Evolutionary conservation across 1,140 invertebrate species (phyloP).

Genomic region (Pristionchus pacificus): DNA sequence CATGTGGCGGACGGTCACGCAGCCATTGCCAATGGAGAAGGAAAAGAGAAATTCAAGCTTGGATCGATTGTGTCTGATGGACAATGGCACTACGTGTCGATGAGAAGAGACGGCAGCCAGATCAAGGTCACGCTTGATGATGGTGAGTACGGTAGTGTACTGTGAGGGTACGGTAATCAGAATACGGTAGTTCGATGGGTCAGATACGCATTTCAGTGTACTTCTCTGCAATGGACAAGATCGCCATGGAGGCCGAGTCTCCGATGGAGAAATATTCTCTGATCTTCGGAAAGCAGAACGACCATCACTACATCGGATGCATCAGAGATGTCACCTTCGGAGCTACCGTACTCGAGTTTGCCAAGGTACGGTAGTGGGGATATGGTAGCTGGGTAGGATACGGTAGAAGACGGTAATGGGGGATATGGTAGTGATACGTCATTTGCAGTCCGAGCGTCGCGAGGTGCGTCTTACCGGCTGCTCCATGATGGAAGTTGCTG

Average conservation of each 20-base stretch:
- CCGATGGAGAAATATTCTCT: conserved; percentile 11
- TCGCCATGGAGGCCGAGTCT: conserved; percentile 2
- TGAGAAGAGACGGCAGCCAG: conserved; percentile 67
- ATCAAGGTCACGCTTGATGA: conserved; percentile 78
- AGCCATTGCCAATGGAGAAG: conserved; percentile 62
- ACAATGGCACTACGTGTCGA: conserved; percentile 85
- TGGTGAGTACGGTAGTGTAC: conserved; percentile 58
- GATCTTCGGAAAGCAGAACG: conserved; percentile 28
- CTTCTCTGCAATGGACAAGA: not conserved
- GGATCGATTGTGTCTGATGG: conserved; percentile 68
- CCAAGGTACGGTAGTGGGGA: too few species aligned
- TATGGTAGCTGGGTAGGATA: too few species aligned
- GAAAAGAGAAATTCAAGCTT: conserved; percentile 58
- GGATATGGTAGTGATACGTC: conserved; percentile 61
- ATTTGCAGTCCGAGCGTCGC: conserved; percentile 37
- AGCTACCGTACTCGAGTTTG: conserved; percentile 75
- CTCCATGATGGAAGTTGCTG: conserved; percentile 51
- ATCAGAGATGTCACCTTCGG: conserved; percentile 81
- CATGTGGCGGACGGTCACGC: conserved; percentile 67
- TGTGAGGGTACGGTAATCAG: conserved; percentile 57
- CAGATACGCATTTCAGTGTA: conserved; percentile 10
- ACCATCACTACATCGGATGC: conserved; percentile 71
- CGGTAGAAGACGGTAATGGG: too few species aligned
- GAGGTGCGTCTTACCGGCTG: conserved; percentile 67
- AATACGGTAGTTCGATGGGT: conserved; percentile 37